Base-by-base conservation (phyloP, 2,888 invertebrate genomes). In the Adineta ricciae region DNA sequence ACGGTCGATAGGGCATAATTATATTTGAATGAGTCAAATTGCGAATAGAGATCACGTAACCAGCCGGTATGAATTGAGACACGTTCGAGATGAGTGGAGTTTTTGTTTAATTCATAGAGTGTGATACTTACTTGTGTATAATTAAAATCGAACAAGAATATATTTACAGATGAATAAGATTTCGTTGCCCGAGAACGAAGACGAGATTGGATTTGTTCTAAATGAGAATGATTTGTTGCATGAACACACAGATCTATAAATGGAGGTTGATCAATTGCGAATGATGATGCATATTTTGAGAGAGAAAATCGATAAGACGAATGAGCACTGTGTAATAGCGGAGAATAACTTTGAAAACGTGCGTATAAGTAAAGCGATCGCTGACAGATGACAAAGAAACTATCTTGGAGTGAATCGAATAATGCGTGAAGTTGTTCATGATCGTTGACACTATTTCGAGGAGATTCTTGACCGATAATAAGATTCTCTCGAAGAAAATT, bases 21-120 rank as follows among this genome's bases (percentile, higher is more conserved):
- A 78, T 78, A 78, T 24, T 38, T 78, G 24, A 78, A 78, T 36
- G 32, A 78, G n/a, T 38, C 24, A 38, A 78, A 78, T 78, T 78
- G 78, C 2, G 38, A 41, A 78, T 78, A 78, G 3, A 78, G 38
- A 38, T 78, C 78, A 38, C 21, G 21, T 41, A 78, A n/a, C 78
- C 78, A 78, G 8, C 78, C 78, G 8, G 38, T 78, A 78, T 78
- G 78, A 78, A 41, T 38, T 4, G 78, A 38, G 24, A 78, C 78
- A 78, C 41, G 78, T 78, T 78, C 78, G 3, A 78, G 41, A 41
- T 78, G 78, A 41, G 24, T 41, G 21, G 78, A 78, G n/a, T 41
- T 19, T 36, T 2, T n/a, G 41, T 78, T 41, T 78, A 41, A 41
- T 41, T 41, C 24, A 41, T 78, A 78, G n/a, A 78, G n/a, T 41